These are phyloP conservation scores for Sebastes minor DNA, from an alignment of 2,797 vertebrate species.

Conservation along the genomic window DNA sequence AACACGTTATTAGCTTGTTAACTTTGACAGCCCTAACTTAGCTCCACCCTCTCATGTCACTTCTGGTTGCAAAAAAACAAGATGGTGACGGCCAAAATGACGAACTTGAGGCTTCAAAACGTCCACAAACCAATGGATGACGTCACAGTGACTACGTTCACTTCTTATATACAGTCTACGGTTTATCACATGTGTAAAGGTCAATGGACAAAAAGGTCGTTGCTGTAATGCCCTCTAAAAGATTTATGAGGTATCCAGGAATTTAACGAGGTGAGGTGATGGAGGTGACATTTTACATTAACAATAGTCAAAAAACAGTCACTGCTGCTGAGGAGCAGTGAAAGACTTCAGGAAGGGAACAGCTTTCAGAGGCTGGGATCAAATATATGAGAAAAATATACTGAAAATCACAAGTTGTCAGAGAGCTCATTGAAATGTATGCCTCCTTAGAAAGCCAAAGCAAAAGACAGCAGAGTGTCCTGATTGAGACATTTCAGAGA, in stretches of 20 bases:
- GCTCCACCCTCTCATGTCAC: no score
- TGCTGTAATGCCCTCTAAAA: neutral
- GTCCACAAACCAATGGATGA: no score
- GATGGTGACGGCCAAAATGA: no score
- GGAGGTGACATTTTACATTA: slow-evolving; percentile 11
- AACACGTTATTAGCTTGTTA: no score
- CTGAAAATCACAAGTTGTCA: slow-evolving; percentile 1
- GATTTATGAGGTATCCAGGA: slow-evolving; percentile 8
- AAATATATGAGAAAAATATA: neutral
- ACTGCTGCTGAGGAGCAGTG: neutral
- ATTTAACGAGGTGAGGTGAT: slow-evolving; percentile 11
- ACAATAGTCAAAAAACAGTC: slow-evolving; percentile 6
- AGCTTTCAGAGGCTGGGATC: neutral
- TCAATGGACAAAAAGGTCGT: neutral
- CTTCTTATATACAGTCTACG: no score
- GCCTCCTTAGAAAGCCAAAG: neutral
- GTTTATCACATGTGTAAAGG: neutral
- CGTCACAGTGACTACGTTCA: no score
- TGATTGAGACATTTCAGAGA: neutral
- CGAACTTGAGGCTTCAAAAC: no score
- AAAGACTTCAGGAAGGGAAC: neutral
- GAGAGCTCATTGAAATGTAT: neutral
- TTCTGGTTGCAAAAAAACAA: no score
- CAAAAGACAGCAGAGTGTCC: neutral
- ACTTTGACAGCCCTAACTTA: no score